Evolutionary conservation across 2,113 vertebrate genomes (phyloP), one percentile per base, ranked within the genome.

Genomic region (Ascaphus truei): DNA sequence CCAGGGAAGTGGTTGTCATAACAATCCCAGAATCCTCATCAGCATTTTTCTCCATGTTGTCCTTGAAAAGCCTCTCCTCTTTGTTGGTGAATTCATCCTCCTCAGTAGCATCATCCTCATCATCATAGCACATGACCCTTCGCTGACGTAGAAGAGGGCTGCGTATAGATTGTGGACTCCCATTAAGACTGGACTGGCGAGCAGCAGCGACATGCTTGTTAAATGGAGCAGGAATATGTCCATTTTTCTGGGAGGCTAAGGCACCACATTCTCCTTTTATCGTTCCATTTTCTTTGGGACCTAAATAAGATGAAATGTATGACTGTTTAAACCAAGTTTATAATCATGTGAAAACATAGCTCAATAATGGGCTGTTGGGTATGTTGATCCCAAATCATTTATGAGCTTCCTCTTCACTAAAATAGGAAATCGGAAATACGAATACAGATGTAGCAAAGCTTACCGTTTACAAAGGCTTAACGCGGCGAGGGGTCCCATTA

Each of bases 71-170:
- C 3, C 69, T 73, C 55, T 78, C 81, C 15, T 81, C 72, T 3
- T 76, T 50, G 0, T 71, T 56, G 4, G 59, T 9, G 15, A 78
- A 71, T 8, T 90, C 92, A 0, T 84, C 86, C 0, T 88, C 88
- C 0, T 95, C 89, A 0, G 95, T 93, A 39, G 79, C 87, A 0
- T 87, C 83, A 0, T 90, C 76, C n/a, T n/a, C 67, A 1, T 92
- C 84, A 1, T 96, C 91, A 0, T 87, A 92, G 82, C 92, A 92
- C 58, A 88, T 81, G 20, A 98, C 83, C 15, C 78, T 86, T 0
- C 85, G 82, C 80, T 98, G 96, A 1, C 91, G 88, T 30, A 93
- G 88, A 10, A 97, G 93, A 1, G 94, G 94, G 75, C 92, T 95
- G 52, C 89, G 89, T 9, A 83, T 56, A 6, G 77, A 88, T 55